Evolutionary conservation across 2,797 vertebrate genomes (phyloP).

Genomic region (Podargus strigoides): DNA sequence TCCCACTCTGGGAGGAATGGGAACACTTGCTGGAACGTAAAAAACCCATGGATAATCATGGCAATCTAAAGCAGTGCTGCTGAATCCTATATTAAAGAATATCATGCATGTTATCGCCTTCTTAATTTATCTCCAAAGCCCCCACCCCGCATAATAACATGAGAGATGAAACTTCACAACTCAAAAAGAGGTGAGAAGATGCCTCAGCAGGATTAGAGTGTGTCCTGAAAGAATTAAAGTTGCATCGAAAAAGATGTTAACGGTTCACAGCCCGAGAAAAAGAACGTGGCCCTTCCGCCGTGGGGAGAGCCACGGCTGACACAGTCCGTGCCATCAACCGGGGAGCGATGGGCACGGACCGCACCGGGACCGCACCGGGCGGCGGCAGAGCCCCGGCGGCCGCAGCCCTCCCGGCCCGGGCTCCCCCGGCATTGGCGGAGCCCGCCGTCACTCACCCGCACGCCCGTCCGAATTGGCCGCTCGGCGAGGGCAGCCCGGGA

Average conservation of each 20-base stretch:
- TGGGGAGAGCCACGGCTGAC: not conserved
- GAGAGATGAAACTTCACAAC: not conserved
- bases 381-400: not conserved
- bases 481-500: constrained; percentile 52
- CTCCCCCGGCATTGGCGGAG: not conserved
- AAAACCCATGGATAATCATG: not conserved
- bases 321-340: accelerated
- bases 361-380: not conserved
- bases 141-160: not conserved
- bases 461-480: not conserved
- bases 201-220: not conserved
- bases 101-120: accelerated
- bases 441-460: not conserved
- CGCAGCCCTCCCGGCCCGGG: not conserved
- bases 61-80: not conserved
- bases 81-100: not conserved
- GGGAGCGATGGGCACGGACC: not conserved
- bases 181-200: not conserved
- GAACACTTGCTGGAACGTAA: not conserved
- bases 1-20: constrained; percentile 33
- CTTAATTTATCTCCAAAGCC: accelerated
- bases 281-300: too few relatives aligned
- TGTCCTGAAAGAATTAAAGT: not conserved
- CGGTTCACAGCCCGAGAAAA: accelerated
- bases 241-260: accelerated